A percentile compares a stretch with the other conserved stretches of the same genome.
Conservation (phyloP, 1,140 invertebrate genomes). For the Apis laboriosa region DNA sequence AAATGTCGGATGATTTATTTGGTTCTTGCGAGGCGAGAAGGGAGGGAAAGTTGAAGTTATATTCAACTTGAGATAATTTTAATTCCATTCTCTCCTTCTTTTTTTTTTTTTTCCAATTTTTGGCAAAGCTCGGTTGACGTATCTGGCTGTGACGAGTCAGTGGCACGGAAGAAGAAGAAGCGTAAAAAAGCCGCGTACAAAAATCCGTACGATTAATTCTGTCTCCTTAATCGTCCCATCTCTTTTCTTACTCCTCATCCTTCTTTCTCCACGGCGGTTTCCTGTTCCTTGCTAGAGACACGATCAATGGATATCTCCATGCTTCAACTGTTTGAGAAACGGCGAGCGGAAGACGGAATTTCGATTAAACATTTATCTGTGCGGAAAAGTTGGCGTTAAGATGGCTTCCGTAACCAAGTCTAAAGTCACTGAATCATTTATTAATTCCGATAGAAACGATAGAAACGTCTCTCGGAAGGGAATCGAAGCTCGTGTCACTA, state of each 20-base stretch:
- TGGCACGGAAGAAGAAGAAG: constrained; percentile 8
- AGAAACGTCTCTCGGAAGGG: constrained; percentile 10
- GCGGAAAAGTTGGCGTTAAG: constrained; percentile 27
- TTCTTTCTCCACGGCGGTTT: neutral
- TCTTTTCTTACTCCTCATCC: neutral
- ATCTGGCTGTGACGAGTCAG: neutral
- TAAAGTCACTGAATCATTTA: constrained; percentile 57
- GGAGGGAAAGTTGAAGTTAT: neutral
- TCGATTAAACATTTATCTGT: constrained; percentile 64
- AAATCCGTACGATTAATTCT: constrained; percentile 52
- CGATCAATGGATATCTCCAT: constrained; percentile 35
- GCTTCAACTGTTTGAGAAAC: constrained; percentile 37
- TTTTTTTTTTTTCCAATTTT: neutral
- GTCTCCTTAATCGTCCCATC: constrained; percentile 16
- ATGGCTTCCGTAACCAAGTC: constrained; percentile 17
- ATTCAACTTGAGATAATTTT: constrained; percentile 19
- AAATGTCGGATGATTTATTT: neutral
- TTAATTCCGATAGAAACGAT: constrained; percentile 48
- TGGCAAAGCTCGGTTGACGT: neutral
- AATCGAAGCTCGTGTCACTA: constrained; percentile 2
- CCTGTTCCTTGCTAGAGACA: neutral
- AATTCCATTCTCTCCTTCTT: neutral
- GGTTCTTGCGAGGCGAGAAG: neutral
- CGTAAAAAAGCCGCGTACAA: constrained; percentile 14
- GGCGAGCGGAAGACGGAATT: constrained; percentile 53